Evolutionary conservation across 2,113 vertebrate genomes (phyloP), one percentile per base, ranked within the genome.

Genomic region (Epinephelus lanceolatus): DNA sequence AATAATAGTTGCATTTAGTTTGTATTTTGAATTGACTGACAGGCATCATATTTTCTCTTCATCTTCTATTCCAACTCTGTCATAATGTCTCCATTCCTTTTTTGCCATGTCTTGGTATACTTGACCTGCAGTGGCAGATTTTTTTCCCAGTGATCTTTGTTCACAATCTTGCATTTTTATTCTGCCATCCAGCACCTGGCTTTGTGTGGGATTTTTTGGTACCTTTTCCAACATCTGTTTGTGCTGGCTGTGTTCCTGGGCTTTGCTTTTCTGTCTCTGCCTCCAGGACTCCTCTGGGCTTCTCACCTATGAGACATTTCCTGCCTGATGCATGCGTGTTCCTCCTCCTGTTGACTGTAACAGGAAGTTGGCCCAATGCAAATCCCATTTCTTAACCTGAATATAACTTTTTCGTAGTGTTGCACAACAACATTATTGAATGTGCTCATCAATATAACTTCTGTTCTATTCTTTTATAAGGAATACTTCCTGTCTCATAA

Each of bases 221-320:
- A 33, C 42, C 45, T 66, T 78, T 78, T 86, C 72, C 52, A 76
- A 56, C 86, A 86, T 83, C 76, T 88, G 66, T 70, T 81, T 77
- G 47, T 78, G 23, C 63, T 85, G 76, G 84, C 84, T 81, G 18
- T 30, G 11, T 81, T 79, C 73, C 83, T 55, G 33, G 51, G 14
- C 71, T 83, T 82, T 53, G 27, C 0, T 18, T 65, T 68, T 37
- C 67, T 78, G 25, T 66, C 66, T 76, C 18, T 81, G 9, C 73
- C 52, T 87, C 76, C 56, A 72, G 25, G 75, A 59, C 56, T 83
- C 60, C 55, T 70, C 56, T 37, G 51, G 57, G 37, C 69, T 61
- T 37, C 19, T 80, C 71, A 55, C 53, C 51, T 51, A 75, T 42
- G 51, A 57, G 15, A 57, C 62, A 67, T 37, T 23, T 76, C 23